Base-by-base conservation (phyloP, 2,797 vertebrate species). In the Enteromius trimaculatus region DNA sequence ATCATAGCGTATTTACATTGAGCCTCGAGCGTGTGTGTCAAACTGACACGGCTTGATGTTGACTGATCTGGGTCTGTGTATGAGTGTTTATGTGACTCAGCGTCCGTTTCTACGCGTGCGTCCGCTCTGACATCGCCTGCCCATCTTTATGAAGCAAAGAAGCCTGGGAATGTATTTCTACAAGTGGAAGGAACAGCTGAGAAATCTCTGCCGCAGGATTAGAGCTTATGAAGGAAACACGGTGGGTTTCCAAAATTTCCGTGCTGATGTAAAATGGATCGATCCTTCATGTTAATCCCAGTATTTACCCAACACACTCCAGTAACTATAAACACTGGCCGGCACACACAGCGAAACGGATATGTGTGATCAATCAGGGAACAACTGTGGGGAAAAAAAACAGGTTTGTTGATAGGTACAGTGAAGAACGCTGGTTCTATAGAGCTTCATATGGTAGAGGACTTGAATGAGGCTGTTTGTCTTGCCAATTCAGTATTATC, bases 311-410 rank as follows among this genome's bases (percentile, higher is more conserved):
- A 39, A 81, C 86, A 80, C 58, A 17, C 80, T 83, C 84, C 58
- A 71, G 87, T 88, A 85, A 90, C 89, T 81, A 82, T 89, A 90
- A 91, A 91, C 90, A 78, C 77, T 85, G 80, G 77, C 87, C 47
- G 51, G 84, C 83, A 86, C 88, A 86, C 83, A 88, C 62, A 83
- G 78, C 71, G 79, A 89, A 90, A 80, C 42, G 69, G 77, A 87
- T 78, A 85, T 80, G 47, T 85, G 86, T 70, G 83, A 92, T 90
- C 82, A 75, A 89, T 93, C 88, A 90, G 85, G 51, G 47, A 62
- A 83, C 74, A 77, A 72, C 55, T 23, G 64, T 26, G 64, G 47
- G 77, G 2, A 17, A 83, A 83, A 74, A 82, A 19, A 64, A 60
- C 62, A 60, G 64, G 65, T 69, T 83, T 72, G 80, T 72, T 84